phyloP scores from a whole-genome alignment of 2,888 invertebrate genomes.

The Liodrosophila aerea region DNA sequence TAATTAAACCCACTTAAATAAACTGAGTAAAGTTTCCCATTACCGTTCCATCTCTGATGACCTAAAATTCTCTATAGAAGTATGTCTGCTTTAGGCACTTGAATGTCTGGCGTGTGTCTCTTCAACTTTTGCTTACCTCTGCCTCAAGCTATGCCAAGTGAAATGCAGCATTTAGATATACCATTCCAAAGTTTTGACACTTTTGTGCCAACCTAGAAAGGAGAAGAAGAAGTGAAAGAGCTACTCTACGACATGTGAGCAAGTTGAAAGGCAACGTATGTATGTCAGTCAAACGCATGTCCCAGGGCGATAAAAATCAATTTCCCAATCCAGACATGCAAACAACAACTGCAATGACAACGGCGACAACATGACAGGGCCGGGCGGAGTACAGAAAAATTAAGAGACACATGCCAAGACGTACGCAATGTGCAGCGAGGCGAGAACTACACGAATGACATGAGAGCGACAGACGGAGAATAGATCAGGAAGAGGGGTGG shows the following conservation, averaged over 20 bases:
- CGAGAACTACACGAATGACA: slow-evolving; percentile 19
- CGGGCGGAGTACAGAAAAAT: slow-evolving; percentile 31
- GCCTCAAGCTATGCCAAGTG: neutral
- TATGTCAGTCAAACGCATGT: slow-evolving; percentile 46
- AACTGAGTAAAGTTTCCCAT: neutral
- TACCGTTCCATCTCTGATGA: neutral
- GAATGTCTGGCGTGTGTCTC: neutral
- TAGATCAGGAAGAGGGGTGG: neutral
- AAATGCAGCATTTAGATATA: slow-evolving; percentile 7
- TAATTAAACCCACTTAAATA: too few species aligned
- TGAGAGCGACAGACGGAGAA: slow-evolving; percentile 9
- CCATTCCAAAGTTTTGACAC: slow-evolving; percentile 37
- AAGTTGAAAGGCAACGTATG: slow-evolving; percentile 18
- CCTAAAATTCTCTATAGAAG: neutral
- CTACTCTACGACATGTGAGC: slow-evolving; percentile 3
- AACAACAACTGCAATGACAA: slow-evolving; percentile 48
- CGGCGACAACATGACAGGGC: slow-evolving; percentile 12
- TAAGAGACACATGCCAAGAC: slow-evolving; percentile 70
- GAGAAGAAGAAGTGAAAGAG: neutral
- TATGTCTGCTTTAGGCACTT: slow-evolving; percentile 2
- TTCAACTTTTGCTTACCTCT: neutral
- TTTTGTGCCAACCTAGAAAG: slow-evolving; percentile 23
- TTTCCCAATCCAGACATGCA: slow-evolving; percentile 53
- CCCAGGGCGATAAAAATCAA: slow-evolving; percentile 69
- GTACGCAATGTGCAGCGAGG: slow-evolving; percentile 35